phyloP scores from a whole-genome alignment of 2,888 invertebrate species.

The Papilio protenor region DNA sequence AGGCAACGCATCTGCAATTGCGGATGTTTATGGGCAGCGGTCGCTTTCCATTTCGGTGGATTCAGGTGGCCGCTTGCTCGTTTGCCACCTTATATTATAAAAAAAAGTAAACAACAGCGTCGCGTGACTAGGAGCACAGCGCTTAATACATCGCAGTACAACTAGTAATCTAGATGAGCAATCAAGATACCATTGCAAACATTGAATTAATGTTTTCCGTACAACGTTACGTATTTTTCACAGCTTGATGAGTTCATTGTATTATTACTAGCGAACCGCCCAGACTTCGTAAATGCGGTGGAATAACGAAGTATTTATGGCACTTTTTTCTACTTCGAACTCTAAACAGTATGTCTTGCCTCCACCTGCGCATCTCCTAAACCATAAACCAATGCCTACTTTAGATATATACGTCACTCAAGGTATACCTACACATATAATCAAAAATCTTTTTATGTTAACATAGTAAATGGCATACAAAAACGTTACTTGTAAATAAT shows the following conservation, averaged over 20 bases:
- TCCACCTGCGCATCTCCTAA: background rate
- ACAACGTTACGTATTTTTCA: slow-evolving; percentile 30
- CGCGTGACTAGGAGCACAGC: slow-evolving; percentile 13
- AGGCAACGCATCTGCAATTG: too few relatives aligned
- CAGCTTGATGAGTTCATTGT: slow-evolving; percentile 31
- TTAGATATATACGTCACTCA: too few relatives aligned
- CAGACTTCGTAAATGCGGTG: background rate
- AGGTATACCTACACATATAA: too few relatives aligned
- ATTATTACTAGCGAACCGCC: background rate
- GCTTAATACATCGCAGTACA: slow-evolving; percentile 18
- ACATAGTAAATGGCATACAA: too few relatives aligned
- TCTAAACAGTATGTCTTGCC: background rate
- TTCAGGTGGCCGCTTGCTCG: too few relatives aligned
- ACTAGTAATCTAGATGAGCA: slow-evolving; percentile 32
- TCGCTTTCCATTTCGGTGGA: too few relatives aligned
- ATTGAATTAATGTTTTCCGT: slow-evolving; percentile 34
- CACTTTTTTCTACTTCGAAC: background rate
- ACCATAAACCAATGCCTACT: too few relatives aligned
- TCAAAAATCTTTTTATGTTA: too few relatives aligned
- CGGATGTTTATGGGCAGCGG: too few relatives aligned
- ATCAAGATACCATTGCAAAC: slow-evolving; percentile 35
- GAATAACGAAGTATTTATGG: background rate
- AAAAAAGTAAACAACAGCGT: too few relatives aligned
- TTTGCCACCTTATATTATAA: too few relatives aligned
- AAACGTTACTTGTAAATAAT: too few relatives aligned